Evolutionary conservation across 2,888 invertebrate genomes (phyloP), one percentile per base, ranked within the genome.

Genomic region (Nomada fucata): DNA sequence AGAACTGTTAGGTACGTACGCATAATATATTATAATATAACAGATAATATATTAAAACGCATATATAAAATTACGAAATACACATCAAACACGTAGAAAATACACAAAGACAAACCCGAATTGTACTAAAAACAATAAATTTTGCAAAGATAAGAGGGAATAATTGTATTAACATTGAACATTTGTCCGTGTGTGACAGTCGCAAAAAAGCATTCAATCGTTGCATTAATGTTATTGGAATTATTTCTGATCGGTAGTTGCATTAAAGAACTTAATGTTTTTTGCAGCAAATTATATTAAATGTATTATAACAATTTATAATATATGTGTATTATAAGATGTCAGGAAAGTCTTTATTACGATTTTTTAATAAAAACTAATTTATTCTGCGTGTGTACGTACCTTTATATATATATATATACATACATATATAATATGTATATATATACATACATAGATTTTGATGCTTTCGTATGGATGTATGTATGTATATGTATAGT

Each of bases 1-100:
- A 84, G 70, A 76, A 61, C 67, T 82, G 55, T 75, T 75, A 85
- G 60, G 67, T 74, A 77, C 70, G 74, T 85, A 76, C 71, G 53
- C 82, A 83, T 77, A 84, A 67, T 64, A 74, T 72, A 68, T 73
- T 73, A 52, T 52, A 11, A 36, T 36, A 36, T 36, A 36, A 36
- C 36, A 36, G 36, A 36, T 36, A 36, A 36, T 36, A 36, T 36
- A 36, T 36, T 36, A 57, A 79, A 82, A 76, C 72, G 69, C 47
- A 71, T 18, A 60, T 44, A 52, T 13, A 69, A 36, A 70, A 47
- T 65, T 47, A 29, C 26, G 9, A 60, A n/a, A 47, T 13, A 47
- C 13, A 15, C 47, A 47, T 47, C 13, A 13, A 47, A 64, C 3
- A 13, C 11, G 42, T 29, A 52, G 29, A 50, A 61, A 3, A n/a